phyloP scores from a whole-genome alignment of 2,888 invertebrate genomes.

The Melitaea athalia region DNA sequence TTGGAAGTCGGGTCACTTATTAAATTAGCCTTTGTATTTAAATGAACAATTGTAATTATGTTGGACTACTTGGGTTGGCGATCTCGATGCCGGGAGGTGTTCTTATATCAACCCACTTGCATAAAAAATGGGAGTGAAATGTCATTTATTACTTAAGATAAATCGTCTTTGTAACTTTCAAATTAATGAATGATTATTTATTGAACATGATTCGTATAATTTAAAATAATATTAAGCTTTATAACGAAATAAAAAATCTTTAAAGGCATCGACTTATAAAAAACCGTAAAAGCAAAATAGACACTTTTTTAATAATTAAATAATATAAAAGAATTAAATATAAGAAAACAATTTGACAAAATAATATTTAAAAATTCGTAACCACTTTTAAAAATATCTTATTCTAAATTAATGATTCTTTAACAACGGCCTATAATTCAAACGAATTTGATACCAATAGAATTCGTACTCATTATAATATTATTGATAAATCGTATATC shows the following conservation, averaged over 20 bases:
- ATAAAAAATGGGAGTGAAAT: constrained; percentile 1
- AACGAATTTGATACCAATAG: constrained; percentile 12
- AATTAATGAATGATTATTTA: not conserved
- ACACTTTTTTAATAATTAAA: too few relatives aligned
- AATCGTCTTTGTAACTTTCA: not conserved
- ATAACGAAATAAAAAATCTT: not conserved
- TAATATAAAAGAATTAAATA: too few relatives aligned
- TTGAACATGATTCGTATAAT: not conserved
- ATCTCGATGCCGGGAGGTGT: constrained; percentile 30
- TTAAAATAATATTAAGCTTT: not conserved
- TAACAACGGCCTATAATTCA: constrained; percentile 15
- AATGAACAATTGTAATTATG: constrained; percentile 77
- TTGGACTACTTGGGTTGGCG: constrained; percentile 45
- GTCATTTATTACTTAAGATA: not conserved
- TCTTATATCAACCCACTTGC: constrained; percentile 11
- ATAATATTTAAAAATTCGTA: too few relatives aligned
- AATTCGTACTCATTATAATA: constrained; percentile 23
- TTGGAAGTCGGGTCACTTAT: constrained; percentile 78
- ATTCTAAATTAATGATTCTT: not conserved
- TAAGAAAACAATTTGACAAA: too few relatives aligned
- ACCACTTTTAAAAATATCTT: too few relatives aligned
- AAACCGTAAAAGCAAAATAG: too few relatives aligned
- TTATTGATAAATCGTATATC: constrained; percentile 15
- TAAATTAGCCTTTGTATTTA: constrained; percentile 82
- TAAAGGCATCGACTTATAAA: too few relatives aligned